A percentile compares a stretch with the other conserved stretches of the same genome.
phyloP scores from a whole-genome alignment of 1,140 invertebrate species.

The Temnothorax curvispinosus region DNA sequence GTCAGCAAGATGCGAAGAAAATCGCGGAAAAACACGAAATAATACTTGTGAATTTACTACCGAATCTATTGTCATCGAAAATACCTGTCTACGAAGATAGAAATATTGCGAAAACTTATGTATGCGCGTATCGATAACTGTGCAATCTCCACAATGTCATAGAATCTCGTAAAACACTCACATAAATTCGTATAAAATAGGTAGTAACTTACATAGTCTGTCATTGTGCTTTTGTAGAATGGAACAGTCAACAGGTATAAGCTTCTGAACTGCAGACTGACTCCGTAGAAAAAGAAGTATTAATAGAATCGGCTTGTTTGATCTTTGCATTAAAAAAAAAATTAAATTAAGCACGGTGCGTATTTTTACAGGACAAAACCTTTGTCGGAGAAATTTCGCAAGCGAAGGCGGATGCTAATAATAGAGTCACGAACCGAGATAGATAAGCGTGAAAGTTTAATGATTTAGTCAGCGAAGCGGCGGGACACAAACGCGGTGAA shows the following conservation, averaged over 20 bases:
- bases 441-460: slow-evolving; percentile 36
- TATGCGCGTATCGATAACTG: background rate
- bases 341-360: slow-evolving; percentile 31
- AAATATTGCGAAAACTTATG: background rate
- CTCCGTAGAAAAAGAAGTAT: background rate
- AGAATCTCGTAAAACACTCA: slow-evolving; percentile 11
- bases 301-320: slow-evolving; percentile 51
- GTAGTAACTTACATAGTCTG: background rate
- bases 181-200: background rate
- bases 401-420: background rate
- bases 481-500: background rate
- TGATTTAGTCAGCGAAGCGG: background rate
- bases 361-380: background rate
- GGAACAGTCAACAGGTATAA: background rate
- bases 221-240: background rate
- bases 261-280: background rate
- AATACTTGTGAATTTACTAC: background rate
- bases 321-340: background rate
- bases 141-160: background rate
- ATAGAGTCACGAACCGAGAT: slow-evolving; percentile 57
- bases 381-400: slow-evolving; percentile 13
- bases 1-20: background rate
- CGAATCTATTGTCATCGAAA: background rate
- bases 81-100: background rate
- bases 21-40: background rate